These are phyloP conservation scores for Icerya purchasi DNA, from an alignment of 2,888 invertebrate genomes.

Conservation along the genomic window DNA sequence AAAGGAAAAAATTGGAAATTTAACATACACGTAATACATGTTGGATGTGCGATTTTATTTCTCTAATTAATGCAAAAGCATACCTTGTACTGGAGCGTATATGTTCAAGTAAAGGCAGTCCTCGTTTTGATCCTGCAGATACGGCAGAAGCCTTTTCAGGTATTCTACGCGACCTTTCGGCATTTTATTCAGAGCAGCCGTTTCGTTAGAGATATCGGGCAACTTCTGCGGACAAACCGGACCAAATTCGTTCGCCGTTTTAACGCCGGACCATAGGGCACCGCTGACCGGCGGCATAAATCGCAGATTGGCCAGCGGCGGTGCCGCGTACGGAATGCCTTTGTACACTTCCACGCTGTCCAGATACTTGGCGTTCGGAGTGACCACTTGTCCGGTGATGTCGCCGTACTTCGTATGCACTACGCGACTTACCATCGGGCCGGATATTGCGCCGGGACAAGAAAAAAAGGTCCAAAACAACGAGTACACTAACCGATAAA, in stretches of 20 bases:
- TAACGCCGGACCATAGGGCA: constrained; percentile 74
- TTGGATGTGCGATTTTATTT: too few species aligned
- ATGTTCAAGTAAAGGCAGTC: constrained; percentile 94
- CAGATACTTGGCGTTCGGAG: constrained; percentile 54
- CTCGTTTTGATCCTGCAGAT: constrained; percentile 78
- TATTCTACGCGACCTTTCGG: constrained; percentile 74
- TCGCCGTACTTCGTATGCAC: constrained; percentile 75
- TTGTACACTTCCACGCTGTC: constrained; percentile 81
- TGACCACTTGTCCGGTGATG: constrained; percentile 62
- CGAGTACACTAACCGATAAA: too few species aligned
- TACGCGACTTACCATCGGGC: constrained; percentile 46
- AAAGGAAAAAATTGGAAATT: too few species aligned
- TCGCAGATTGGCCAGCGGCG: constrained; percentile 65
- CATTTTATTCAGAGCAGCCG: constrained; percentile 59
- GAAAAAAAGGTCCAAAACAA: too few species aligned
- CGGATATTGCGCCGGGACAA: background rate
- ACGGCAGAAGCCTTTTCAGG: constrained; percentile 64
- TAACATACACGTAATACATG: too few species aligned
- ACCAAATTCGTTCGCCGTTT: constrained; percentile 65
- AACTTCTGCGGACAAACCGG: constrained; percentile 84
- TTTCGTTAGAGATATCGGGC: constrained; percentile 66
- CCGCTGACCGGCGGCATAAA: constrained; percentile 94
- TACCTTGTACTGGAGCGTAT: constrained; percentile 88
- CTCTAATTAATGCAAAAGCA: too few species aligned
- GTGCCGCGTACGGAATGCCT: constrained; percentile 85